Conservation (phyloP, 1,140 invertebrate genomes). For the Idris sp. region DNA sequence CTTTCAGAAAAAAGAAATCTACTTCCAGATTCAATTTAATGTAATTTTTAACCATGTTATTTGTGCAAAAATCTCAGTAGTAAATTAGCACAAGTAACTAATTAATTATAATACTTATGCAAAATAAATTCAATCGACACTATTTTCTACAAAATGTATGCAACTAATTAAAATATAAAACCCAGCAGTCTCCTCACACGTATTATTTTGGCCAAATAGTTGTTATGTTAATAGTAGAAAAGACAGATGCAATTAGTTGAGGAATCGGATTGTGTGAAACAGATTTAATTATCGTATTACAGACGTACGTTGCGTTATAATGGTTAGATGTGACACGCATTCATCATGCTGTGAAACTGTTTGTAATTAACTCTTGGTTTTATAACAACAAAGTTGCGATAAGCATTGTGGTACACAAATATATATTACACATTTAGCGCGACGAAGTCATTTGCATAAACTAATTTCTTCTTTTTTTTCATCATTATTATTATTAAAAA, state of each 20-base stretch:
- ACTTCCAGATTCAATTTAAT: no score
- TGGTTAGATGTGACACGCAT: slow-evolving; percentile 32
- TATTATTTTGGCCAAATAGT: slow-evolving; percentile 18
- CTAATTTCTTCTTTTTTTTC: no score
- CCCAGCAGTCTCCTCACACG: neutral
- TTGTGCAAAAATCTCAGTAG: no score
- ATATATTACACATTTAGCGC: neutral
- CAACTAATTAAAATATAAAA: no score
- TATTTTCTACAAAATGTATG: no score
- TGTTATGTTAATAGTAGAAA: slow-evolving; percentile 31
- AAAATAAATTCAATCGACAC: no score
- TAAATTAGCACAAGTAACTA: no score
- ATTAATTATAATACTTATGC: no score
- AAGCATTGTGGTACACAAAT: neutral
- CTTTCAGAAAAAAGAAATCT: no score
- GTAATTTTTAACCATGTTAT: no score
- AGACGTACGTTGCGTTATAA: slow-evolving; percentile 38
- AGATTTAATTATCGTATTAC: slow-evolving; percentile 52
- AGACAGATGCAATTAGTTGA: slow-evolving; percentile 42
- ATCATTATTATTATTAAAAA: no score
- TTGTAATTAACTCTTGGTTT: slow-evolving; percentile 39
- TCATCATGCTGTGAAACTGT: slow-evolving; percentile 37
- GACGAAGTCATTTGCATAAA: no score
- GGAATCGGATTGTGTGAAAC: slow-evolving; percentile 46
- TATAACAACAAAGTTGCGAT: slow-evolving; percentile 18